Conservation (phyloP, 2,888 invertebrate genomes). For the Diadromus collaris region DNA sequence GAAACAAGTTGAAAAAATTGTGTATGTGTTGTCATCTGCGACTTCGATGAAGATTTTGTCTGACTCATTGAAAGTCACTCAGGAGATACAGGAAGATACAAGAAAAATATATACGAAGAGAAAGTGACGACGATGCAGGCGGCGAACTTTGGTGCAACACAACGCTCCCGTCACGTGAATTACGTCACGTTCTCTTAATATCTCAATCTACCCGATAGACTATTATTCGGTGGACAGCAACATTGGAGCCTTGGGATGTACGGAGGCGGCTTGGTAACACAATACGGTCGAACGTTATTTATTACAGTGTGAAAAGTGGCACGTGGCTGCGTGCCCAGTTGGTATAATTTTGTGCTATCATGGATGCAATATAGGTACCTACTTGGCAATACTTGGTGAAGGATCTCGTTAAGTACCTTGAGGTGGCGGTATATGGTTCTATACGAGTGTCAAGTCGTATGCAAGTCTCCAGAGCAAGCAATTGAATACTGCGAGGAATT, state of each 20-base stretch:
- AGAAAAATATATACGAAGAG: not conserved
- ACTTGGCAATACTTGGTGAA: constrained; percentile 3
- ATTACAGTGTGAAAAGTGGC: constrained; percentile 10
- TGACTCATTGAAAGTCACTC: not conserved
- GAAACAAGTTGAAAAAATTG: not conserved
- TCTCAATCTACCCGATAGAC: constrained; percentile 16
- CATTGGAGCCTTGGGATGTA: not conserved
- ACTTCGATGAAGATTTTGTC: not conserved
- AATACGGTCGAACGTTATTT: not conserved
- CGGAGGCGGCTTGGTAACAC: not conserved
- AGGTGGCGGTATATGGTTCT: not conserved
- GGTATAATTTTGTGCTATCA: not conserved
- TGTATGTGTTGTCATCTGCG: not conserved
- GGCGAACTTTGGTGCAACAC: not conserved
- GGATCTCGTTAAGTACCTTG: not conserved
- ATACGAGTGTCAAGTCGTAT: not conserved
- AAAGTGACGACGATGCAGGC: not conserved
- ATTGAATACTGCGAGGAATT: constrained; percentile 11
- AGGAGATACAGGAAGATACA: not conserved
- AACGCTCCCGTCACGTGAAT: constrained; percentile 28
- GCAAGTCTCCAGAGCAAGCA: not conserved
- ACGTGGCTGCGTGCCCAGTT: not conserved
- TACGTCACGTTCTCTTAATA: constrained; percentile 35
- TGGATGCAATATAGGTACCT: constrained; percentile 1
- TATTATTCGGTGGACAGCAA: not conserved